Conservation (phyloP, 2,888 invertebrate species). For the Eumerus sabulonum region DNA sequence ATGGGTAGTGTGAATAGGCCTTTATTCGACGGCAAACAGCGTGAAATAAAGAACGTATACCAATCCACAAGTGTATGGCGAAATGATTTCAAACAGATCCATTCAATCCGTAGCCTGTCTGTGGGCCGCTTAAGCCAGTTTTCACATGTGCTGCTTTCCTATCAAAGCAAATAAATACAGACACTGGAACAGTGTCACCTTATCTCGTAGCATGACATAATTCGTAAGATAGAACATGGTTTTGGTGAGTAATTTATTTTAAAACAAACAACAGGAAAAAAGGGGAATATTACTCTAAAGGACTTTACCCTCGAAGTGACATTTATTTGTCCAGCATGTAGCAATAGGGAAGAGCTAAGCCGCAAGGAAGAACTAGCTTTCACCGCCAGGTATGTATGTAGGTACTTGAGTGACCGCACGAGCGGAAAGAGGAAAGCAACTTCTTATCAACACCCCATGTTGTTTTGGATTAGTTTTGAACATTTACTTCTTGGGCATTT, state of each 20-base stretch:
- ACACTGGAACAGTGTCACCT: constrained; percentile 59
- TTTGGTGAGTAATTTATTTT: constrained; percentile 62
- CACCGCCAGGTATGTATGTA: constrained; percentile 31
- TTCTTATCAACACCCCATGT: constrained; percentile 58
- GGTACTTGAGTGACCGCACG: constrained; percentile 45
- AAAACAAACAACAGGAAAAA: constrained; percentile 56
- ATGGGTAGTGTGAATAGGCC: no score
- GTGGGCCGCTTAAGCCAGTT: constrained; percentile 69
- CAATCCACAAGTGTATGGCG: no score
- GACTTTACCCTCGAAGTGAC: constrained; percentile 1
- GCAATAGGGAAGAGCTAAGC: constrained; percentile 40
- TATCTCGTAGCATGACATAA: constrained; percentile 54
- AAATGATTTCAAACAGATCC: no score
- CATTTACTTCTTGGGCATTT: background rate
- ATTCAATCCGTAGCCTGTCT: no score
- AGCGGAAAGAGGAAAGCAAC: constrained; percentile 35
- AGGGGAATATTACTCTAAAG: constrained; percentile 29
- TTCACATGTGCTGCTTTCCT: constrained; percentile 64
- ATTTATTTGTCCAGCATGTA: background rate
- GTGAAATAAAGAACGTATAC: no score
- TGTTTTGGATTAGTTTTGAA: constrained; percentile 22
- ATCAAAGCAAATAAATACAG: constrained; percentile 64
- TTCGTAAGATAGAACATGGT: constrained; percentile 50
- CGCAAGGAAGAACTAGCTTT: constrained; percentile 54
- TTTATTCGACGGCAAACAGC: no score